Conservation (phyloP, 2,888 invertebrate genomes). For the Calliopum simillimum region DNA sequence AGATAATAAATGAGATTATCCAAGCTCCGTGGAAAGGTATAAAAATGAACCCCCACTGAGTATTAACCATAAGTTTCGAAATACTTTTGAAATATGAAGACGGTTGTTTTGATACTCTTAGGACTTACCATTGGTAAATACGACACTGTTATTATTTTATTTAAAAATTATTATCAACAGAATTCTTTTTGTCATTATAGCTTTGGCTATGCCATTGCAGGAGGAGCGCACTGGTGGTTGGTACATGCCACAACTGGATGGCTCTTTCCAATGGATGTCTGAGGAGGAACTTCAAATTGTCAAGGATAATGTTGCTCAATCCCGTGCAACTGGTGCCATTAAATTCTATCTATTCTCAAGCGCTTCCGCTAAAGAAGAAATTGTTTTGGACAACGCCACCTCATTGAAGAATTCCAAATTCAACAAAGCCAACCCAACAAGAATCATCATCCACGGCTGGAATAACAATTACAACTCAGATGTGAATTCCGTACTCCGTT, state of each 20-base stretch:
- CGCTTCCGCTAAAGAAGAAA: constrained; percentile 31
- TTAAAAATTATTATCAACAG: not conserved
- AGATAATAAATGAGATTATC: too few relatives aligned
- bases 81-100: too few relatives aligned
- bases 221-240: constrained; percentile 25
- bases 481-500: constrained; percentile 44
- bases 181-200: not conserved
- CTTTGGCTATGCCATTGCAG: not conserved
- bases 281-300: constrained; percentile 13
- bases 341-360: constrained; percentile 43
- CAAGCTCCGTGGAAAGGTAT: too few relatives aligned
- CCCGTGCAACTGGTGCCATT: constrained; percentile 13
- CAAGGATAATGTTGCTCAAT: too few relatives aligned
- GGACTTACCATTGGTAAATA: not conserved
- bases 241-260: constrained; percentile 38
- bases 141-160: not conserved
- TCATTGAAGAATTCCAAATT: constrained; percentile 38
- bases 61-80: too few relatives aligned
- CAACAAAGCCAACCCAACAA: constrained; percentile 43
- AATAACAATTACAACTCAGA: constrained; percentile 68
- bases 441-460: constrained; percentile 70
- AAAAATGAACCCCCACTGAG: too few relatives aligned
- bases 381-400: constrained; percentile 4
- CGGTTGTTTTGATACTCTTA: not conserved
- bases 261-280: constrained; percentile 35